These are phyloP conservation scores for Geopemphigus sp. DNA, from an alignment of 1,140 invertebrate species.

Conservation along the genomic window DNA sequence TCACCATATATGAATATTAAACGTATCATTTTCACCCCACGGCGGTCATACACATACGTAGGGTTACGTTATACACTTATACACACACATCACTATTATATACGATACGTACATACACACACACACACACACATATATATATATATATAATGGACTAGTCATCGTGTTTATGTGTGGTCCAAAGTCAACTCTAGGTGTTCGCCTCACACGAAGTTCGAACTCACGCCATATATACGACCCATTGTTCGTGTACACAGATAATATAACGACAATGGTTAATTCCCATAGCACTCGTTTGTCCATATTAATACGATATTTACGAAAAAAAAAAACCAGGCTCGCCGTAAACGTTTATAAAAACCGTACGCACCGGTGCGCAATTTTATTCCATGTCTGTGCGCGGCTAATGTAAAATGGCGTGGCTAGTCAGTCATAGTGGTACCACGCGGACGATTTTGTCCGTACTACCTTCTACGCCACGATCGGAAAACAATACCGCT, in stretches of 20 bases:
- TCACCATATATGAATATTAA: too few relatives aligned
- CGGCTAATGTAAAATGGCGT: not conserved
- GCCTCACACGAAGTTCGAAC: constrained; percentile 26
- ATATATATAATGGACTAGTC: too few relatives aligned
- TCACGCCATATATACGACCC: constrained; percentile 1
- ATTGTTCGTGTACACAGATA: constrained; percentile 16
- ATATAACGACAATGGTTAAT: constrained; percentile 22
- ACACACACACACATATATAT: not conserved
- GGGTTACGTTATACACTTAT: too few relatives aligned
- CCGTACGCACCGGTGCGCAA: not conserved
- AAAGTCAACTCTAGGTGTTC: not conserved
- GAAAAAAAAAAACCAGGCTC: not conserved
- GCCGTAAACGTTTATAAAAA: not conserved
- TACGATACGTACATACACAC: too few relatives aligned
- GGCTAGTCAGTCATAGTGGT: not conserved
- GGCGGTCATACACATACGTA: too few relatives aligned
- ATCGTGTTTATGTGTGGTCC: constrained; percentile 14
- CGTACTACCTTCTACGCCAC: not conserved
- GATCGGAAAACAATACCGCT: not conserved
- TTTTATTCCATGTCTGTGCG: not conserved
- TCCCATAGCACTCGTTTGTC: constrained; percentile 15
- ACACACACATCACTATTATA: not conserved
- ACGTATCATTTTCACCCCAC: too few relatives aligned
- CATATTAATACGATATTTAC: not conserved
- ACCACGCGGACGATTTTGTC: constrained; percentile 9